Conservation (phyloP, 2,113 vertebrate species). For the Suricata suricatta region DNA sequence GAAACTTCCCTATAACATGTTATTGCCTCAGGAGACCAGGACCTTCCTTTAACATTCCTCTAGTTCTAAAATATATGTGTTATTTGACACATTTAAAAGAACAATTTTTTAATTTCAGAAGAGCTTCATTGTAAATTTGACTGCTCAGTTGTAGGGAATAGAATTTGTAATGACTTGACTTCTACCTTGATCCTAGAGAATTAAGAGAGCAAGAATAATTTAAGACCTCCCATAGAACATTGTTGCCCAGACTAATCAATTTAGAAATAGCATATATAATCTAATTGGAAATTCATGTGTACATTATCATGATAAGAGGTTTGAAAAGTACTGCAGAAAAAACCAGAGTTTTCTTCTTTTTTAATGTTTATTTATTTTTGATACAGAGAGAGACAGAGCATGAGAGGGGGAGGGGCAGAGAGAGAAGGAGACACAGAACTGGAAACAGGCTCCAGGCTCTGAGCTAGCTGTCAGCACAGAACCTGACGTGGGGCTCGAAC, state of each 20-base stretch:
- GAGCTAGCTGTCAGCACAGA: too few relatives aligned
- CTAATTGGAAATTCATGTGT: not conserved
- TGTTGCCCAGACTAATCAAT: not conserved
- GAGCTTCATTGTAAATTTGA: not conserved
- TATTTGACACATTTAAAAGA: not conserved
- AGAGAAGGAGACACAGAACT: too few relatives aligned
- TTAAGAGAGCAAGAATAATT: not conserved
- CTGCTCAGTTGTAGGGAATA: not conserved
- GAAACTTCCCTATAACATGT: not conserved
- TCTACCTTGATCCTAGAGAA: not conserved
- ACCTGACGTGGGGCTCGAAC: too few relatives aligned
- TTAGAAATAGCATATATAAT: not conserved
- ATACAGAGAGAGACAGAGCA: too few relatives aligned
- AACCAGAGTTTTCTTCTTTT: not conserved
- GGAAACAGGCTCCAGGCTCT: too few relatives aligned
- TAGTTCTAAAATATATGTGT: not conserved
- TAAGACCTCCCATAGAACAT: not conserved
- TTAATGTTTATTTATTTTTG: too few relatives aligned
- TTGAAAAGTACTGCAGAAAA: not conserved
- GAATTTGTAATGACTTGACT: not conserved
- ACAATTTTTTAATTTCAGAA: not conserved
- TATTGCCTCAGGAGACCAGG: not conserved
- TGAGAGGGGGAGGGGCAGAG: too few relatives aligned
- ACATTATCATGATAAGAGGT: not conserved
- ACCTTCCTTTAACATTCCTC: not conserved